A percentile compares a stretch with the other conserved stretches of the same genome.
Conservation (phyloP, 92 coral and sea anemone species). For the Palythoa grandiflora region DNA sequence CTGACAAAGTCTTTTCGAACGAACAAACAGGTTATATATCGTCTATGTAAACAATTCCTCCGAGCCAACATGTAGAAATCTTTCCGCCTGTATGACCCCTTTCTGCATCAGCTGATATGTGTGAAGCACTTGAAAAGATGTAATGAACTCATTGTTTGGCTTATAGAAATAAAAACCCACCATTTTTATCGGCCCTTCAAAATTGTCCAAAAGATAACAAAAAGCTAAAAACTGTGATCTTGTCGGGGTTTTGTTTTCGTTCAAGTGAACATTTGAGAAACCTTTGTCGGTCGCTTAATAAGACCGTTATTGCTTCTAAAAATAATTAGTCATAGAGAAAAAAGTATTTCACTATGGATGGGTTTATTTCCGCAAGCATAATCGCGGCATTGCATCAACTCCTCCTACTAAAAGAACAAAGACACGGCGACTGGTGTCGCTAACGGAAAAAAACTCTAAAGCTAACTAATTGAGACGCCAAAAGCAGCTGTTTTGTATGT, state of each 20-base stretch:
- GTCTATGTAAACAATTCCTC: slow-evolving; percentile 19
- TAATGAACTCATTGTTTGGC: slow-evolving; percentile 44
- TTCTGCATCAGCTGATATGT: slow-evolving; percentile 27
- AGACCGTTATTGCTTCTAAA: slow-evolving; percentile 47
- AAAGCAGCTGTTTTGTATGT: slow-evolving; percentile 35
- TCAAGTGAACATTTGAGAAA: slow-evolving; percentile 46
- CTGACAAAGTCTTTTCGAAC: slow-evolving; percentile 19
- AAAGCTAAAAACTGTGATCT: slow-evolving; percentile 42
- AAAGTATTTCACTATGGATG: slow-evolving; percentile 32
- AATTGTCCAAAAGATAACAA: slow-evolving; percentile 45
- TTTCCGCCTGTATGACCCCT: slow-evolving; percentile 40
- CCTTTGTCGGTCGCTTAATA: slow-evolving; percentile 45
- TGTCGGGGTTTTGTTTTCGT: slow-evolving; percentile 42
- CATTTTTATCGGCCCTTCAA: slow-evolving; percentile 48
- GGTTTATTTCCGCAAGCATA: slow-evolving; percentile 50
- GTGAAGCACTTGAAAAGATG: slow-evolving; percentile 45
- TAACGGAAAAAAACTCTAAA: slow-evolving; percentile 29
- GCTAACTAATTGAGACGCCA: slow-evolving; percentile 21
- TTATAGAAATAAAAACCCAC: slow-evolving; percentile 49
- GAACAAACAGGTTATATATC: slow-evolving; percentile 8
- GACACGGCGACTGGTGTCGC: slow-evolving; percentile 36
- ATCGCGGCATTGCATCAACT: slow-evolving; percentile 13
- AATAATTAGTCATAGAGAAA: slow-evolving; percentile 49
- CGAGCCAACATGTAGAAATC: slow-evolving; percentile 19
- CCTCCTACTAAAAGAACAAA: slow-evolving; percentile 47